These are phyloP conservation scores for Amphiura filiformis DNA, from an alignment of 35 echinoderm and acorn worm genomes.

Conservation along the genomic window DNA sequence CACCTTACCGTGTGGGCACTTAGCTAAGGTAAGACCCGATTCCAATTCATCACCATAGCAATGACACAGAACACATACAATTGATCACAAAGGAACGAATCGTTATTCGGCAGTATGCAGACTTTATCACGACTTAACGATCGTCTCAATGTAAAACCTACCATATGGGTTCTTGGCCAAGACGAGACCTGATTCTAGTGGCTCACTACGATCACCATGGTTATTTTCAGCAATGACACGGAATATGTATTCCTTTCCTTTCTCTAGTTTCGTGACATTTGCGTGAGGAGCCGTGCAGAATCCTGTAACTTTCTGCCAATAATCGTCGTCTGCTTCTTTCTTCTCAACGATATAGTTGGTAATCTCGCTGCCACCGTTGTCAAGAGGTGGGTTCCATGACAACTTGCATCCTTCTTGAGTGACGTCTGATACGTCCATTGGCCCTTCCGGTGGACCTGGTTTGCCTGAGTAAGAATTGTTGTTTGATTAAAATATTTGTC, in stretches of 20 bases:
- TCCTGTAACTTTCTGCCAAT: conserved; percentile 71
- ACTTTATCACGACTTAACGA: no score
- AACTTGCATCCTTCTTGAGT: conserved; percentile 61
- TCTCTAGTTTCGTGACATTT: conserved; percentile 56
- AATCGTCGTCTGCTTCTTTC: conserved; percentile 59
- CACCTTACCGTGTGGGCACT: no score
- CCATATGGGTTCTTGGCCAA: conserved; percentile 97
- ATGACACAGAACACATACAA: no score
- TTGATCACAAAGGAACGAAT: no score
- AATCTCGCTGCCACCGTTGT: conserved; percentile 90
- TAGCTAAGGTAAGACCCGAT: no score
- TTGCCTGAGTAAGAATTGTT: no score
- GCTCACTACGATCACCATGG: conserved; percentile 58
- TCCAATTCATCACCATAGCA: no score
- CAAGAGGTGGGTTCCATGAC: conserved; percentile 73
- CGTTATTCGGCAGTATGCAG: no score
- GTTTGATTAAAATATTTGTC: no score
- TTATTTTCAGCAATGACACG: conserved; percentile 82
- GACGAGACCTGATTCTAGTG: conserved; percentile 55
- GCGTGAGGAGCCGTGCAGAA: conserved; percentile 55
- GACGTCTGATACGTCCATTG: conserved; percentile 71
- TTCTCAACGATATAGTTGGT: conserved; percentile 90
- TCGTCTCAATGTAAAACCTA: conserved; percentile 20
- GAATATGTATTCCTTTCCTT: conserved; percentile 80
- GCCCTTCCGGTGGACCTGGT: conserved; percentile 67